These are phyloP conservation scores for Drosophila macrospina DNA, from an alignment of 2,888 invertebrate genomes.

Conservation along the genomic window DNA sequence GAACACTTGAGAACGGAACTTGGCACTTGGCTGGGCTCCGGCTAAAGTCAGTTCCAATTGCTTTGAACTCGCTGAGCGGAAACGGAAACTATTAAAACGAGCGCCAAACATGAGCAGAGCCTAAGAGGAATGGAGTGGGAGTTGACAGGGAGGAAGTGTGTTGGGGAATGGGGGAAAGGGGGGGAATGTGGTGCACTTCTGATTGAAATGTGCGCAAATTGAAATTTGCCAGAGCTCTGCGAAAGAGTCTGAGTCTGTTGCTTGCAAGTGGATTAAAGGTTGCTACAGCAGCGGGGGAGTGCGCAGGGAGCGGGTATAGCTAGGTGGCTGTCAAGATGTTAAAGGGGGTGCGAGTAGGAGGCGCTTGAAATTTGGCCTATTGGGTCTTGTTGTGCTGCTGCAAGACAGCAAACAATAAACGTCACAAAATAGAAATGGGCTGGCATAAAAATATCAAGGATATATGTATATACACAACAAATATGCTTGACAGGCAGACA, in stretches of 20 bases:
- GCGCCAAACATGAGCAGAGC: conserved; percentile 68
- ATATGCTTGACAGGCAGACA: conserved; percentile 37
- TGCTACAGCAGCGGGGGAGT: background rate
- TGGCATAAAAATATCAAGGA: conserved; percentile 81
- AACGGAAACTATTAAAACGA: conserved; percentile 82
- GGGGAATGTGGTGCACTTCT: conserved; percentile 57
- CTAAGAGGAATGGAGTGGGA: background rate
- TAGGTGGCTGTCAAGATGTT: conserved; percentile 58
- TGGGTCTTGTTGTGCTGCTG: conserved; percentile 69
- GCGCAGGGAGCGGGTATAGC: background rate
- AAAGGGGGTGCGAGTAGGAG: conserved; percentile 7
- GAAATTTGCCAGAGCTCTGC: conserved; percentile 64
- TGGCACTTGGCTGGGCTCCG: conserved; percentile 66
- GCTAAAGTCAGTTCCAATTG: conserved; percentile 74
- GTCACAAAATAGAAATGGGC: conserved; percentile 74
- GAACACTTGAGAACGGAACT: conserved; percentile 59
- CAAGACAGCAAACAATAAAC: conserved; percentile 77
- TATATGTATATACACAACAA: conserved; percentile 69
- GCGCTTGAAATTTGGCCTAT: conserved; percentile 71
- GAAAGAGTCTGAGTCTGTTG: conserved; percentile 40
- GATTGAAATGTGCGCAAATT: conserved; percentile 81
- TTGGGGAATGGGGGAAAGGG: background rate
- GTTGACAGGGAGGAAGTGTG: background rate
- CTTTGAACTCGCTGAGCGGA: conserved; percentile 78
- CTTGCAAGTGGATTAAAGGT: conserved; percentile 44